Conservation (phyloP, 2,113 vertebrate species). For the Circaetus gallicus region DNA sequence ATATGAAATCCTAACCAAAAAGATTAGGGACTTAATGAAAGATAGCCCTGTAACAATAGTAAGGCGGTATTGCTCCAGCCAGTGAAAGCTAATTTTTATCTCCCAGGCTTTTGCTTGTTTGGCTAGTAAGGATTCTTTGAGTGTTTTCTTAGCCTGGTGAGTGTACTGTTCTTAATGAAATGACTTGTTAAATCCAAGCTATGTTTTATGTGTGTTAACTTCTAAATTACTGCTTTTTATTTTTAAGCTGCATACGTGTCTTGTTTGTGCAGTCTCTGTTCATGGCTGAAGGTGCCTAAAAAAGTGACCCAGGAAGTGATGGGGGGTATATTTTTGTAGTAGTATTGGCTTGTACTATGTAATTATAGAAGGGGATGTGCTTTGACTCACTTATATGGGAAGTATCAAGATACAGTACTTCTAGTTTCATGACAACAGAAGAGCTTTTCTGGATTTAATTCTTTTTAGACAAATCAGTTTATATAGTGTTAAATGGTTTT, state of each 20-base stretch:
- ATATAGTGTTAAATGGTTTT: not conserved
- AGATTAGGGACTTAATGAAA: not conserved
- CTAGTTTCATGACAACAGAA: not conserved
- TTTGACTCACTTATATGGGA: not conserved
- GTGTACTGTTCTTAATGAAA: not conserved
- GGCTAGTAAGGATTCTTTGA: not conserved
- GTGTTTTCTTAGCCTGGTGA: not conserved
- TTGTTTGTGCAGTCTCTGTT: not conserved
- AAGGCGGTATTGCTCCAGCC: not conserved
- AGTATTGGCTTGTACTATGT: rapidly evolving
- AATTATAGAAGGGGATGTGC: not conserved
- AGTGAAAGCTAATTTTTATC: not conserved
- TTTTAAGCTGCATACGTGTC: rapidly evolving
- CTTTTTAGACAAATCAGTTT: not conserved
- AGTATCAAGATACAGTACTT: not conserved
- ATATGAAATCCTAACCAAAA: rapidly evolving
- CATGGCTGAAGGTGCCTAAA: rapidly evolving
- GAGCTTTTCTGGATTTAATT: not conserved
- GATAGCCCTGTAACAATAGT: rapidly evolving
- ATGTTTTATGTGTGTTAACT: not conserved
- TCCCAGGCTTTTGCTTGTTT: not conserved
- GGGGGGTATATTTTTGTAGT: not conserved
- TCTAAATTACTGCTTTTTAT: not conserved
- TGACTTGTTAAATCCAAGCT: not conserved
- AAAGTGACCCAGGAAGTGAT: not conserved